Conservation (phyloP, 53 echinoderm and acorn worm genomes). For the Apostichopus leukothele region DNA sequence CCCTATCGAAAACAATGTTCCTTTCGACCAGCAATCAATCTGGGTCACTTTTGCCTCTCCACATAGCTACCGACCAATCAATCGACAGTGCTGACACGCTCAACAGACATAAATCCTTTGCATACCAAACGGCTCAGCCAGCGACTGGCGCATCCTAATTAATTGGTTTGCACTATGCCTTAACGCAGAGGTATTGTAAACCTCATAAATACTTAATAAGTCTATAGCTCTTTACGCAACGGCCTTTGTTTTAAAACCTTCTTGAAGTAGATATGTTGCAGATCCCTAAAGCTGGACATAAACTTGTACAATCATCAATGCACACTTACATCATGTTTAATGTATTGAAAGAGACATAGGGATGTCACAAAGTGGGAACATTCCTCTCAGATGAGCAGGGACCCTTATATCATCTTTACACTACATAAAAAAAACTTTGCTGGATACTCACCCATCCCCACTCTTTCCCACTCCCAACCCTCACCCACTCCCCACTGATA, state of each 20-base stretch:
- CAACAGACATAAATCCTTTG: conserved; percentile 33
- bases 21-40: conserved; percentile 6
- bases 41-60: not conserved
- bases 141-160: not conserved
- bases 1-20: not conserved
- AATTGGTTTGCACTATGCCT: conserved; percentile 17
- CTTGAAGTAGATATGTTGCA: not conserved
- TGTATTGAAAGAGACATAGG: too few species aligned
- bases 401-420: too few species aligned
- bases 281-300: not conserved
- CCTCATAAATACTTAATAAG: too few species aligned
- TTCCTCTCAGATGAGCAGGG: too few species aligned
- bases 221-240: too few species aligned
- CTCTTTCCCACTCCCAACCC: too few species aligned
- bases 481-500: too few species aligned
- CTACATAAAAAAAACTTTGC: too few species aligned
- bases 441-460: too few species aligned
- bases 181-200: too few species aligned
- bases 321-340: not conserved
- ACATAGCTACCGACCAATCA: not conserved
- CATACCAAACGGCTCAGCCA: conserved; percentile 12
- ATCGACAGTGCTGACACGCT: not conserved
- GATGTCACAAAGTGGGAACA: too few species aligned
- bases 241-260: too few species aligned
- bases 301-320: not conserved